phyloP scores from a whole-genome alignment of 2,113 vertebrate species.

The Cichladusa arquata region DNA sequence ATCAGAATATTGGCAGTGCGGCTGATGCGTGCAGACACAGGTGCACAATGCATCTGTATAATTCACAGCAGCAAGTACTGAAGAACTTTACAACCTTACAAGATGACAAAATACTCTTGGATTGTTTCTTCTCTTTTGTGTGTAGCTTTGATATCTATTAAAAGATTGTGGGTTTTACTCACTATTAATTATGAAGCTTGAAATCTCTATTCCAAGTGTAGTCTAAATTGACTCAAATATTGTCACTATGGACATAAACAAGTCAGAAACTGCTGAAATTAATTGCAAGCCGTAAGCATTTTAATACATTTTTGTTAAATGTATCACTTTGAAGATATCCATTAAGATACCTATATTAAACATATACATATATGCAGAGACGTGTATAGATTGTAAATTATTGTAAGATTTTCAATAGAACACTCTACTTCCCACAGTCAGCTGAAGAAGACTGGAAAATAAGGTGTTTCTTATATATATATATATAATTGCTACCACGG shows the following conservation, averaged over 20 bases:
- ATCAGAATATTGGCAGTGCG: accelerated
- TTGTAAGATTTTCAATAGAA: not conserved
- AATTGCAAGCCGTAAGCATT: not conserved
- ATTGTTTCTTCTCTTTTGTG: not conserved
- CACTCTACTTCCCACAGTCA: not conserved
- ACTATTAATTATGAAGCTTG: not conserved
- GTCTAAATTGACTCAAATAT: not conserved
- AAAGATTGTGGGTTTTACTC: not conserved
- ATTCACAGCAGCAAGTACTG: not conserved
- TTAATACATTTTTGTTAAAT: not conserved
- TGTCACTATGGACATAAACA: not conserved
- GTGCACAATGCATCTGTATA: not conserved
- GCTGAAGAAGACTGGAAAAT: not conserved
- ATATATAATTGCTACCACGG: not conserved
- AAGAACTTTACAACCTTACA: not conserved
- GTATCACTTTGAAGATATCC: not conserved
- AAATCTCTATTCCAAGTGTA: not conserved
- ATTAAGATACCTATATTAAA: not conserved
- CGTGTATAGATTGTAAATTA: not conserved
- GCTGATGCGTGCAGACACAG: not conserved
- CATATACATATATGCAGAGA: no score
- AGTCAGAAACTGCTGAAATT: not conserved
- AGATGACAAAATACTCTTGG: not conserved
- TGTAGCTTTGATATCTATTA: not conserved
- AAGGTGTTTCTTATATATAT: not conserved